Evolutionary conservation across 2,113 vertebrate species (phyloP).

Genomic region (Callopanchax toddi): DNA sequence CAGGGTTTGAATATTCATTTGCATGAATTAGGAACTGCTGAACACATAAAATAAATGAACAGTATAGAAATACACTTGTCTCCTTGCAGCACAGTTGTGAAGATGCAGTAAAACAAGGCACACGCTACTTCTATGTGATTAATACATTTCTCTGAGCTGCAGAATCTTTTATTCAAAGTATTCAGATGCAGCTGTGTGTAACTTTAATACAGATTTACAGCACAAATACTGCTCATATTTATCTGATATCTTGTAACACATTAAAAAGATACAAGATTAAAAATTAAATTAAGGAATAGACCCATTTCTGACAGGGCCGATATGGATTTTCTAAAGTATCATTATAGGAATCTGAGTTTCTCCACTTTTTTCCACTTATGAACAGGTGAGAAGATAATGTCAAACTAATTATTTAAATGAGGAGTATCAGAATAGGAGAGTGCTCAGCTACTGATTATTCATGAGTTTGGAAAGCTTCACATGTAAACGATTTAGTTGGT

Average conservation of each 20-base stretch:
- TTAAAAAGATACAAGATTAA: not conserved
- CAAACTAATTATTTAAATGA: conserved; percentile 68
- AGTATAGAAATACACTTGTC: not conserved
- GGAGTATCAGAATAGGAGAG: conserved; percentile 49
- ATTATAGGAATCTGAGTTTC: conserved; percentile 25
- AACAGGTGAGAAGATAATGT: conserved; percentile 72
- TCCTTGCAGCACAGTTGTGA: no score
- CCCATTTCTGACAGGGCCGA: no score
- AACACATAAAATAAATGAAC: not conserved
- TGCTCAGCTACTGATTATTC: conserved; percentile 63
- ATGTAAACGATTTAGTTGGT: conserved; percentile 32
- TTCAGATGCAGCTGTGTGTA: no score
- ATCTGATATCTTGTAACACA: not conserved
- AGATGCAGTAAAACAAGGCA: no score
- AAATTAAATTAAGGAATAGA: not conserved
- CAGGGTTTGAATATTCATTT: not conserved
- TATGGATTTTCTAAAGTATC: not conserved
- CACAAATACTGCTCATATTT: not conserved
- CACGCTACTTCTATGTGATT: no score
- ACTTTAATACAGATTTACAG: no score
- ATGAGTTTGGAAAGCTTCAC: conserved; percentile 48
- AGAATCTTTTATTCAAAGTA: no score
- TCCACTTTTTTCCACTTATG: conserved; percentile 40
- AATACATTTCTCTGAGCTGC: no score
- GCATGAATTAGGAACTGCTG: not conserved